Evolutionary conservation across 23 tunicate genomes (phyloP).

Genomic region (Oikopleura dioica): DNA sequence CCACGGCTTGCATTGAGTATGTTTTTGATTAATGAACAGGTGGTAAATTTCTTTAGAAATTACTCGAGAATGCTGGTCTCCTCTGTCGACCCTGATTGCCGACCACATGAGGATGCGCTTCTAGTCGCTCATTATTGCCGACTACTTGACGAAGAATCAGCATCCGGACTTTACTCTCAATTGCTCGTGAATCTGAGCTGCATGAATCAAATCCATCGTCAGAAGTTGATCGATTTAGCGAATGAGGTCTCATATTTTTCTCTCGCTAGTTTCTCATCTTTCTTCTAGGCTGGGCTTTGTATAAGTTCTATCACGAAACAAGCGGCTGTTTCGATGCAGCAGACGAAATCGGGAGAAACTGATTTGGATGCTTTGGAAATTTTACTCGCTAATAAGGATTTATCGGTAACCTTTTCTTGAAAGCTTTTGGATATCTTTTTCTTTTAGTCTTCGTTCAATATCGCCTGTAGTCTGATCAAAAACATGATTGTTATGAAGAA

Average conservation of each 20-base stretch:
- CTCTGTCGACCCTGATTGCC: not conserved
- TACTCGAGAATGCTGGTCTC: not conserved
- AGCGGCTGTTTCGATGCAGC: not conserved
- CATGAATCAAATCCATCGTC: not conserved
- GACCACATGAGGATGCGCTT: not conserved
- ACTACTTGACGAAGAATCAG: not conserved
- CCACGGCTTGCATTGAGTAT: not conserved
- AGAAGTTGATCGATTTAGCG: not conserved
- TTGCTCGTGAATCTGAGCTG: not conserved
- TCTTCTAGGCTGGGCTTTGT: not conserved
- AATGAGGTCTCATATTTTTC: not conserved
- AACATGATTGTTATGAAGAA: not conserved
- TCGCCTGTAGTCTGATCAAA: not conserved
- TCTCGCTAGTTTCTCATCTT: not conserved
- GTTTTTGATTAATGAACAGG: no score
- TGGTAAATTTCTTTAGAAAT: no score
- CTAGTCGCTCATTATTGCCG: not conserved
- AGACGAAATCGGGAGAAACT: not conserved
- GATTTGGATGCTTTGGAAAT: slow-evolving; percentile 9
- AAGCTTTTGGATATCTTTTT: not conserved
- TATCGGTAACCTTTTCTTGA: not conserved
- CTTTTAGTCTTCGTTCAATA: not conserved
- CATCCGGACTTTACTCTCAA: not conserved
- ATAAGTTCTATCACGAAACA: not conserved
- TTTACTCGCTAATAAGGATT: not conserved